phyloP scores from a whole-genome alignment of 2,113 vertebrate genomes.

The Trachemys scripta region DNA sequence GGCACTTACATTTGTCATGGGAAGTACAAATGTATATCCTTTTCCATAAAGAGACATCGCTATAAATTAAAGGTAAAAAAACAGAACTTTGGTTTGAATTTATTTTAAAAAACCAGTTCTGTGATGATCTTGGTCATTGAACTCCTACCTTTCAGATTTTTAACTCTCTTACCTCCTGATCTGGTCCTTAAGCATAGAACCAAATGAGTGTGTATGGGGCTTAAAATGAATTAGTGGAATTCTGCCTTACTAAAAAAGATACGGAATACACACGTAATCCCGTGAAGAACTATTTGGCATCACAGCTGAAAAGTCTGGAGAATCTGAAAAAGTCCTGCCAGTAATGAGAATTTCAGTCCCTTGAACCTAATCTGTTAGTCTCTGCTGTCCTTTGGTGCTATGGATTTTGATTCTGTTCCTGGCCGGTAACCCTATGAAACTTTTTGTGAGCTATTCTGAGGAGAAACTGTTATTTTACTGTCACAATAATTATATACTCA shows the following conservation, averaged over 20 bases:
- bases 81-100: constrained; percentile 19
- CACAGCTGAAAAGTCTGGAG: neutral
- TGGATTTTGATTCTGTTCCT: neutral
- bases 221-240: neutral
- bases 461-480: neutral
- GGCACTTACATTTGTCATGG: neutral
- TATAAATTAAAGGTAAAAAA: neutral
- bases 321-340: neutral
- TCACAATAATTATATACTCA: accelerated
- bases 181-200: neutral
- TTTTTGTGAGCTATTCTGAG: neutral
- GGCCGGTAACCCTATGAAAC: neutral
- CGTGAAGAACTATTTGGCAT: neutral
- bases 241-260: neutral
- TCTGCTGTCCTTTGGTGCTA: neutral
- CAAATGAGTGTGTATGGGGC: neutral
- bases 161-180: neutral
- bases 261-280: neutral
- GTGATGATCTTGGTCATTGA: neutral
- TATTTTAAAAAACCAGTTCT: neutral
- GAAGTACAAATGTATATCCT: neutral
- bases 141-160: neutral
- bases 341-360: constrained; percentile 11
- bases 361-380: constrained; percentile 22
- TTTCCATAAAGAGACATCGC: neutral